Base-by-base conservation (phyloP, 2,888 invertebrate species). In the Onchidella celtica region DNA sequence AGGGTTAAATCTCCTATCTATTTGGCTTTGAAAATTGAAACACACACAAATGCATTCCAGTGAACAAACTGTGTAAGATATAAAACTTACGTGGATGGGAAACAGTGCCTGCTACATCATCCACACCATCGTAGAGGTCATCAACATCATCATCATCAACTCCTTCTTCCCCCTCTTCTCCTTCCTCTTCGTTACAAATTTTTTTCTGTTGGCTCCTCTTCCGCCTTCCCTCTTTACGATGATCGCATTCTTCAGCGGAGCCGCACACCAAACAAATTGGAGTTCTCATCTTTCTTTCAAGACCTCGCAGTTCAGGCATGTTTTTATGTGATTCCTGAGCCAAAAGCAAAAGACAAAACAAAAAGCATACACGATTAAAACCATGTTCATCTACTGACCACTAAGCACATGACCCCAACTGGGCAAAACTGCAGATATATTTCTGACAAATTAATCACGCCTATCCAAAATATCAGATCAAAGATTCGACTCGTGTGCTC, bases 221-320 rank as follows among this genome's bases (percentile, higher is more conserved):
- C n/a, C n/a, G n/a, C n/a, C n/a, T n/a, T n/a, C n/a, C 9, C 47
- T 47, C 9, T 47, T n/a, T 59, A 3, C 32, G 55, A 38, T 81
- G 81, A 11, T 81, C 81, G 36, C 81, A 81, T 11, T 59, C 47
- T 0, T 34, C 65, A 24, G 38, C 6, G 24, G 69, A 34, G 4
- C 81, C 81, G 70, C 81, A 81, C 3, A 14, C 63, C 65, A 81
- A 4, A 47, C 81, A 81, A 21, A 81, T 65, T 38, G 81, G 76
- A 11, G 55, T 36, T 59, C 29, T 76, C 81, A 81, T 81, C 27
- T 63, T 68, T 29, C 21, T 74, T 38, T 81, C 81, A n/a, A 81
- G 69, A 36, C 65, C 70, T 11, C 21, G n/a, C 29, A 81, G 27
- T 24, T 72, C 81, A 1, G 63, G 47, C 9, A 27, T 6, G 24